These are phyloP conservation scores for Cygnus buccinator DNA, from an alignment of 2,113 vertebrate species.

Conservation along the genomic window DNA sequence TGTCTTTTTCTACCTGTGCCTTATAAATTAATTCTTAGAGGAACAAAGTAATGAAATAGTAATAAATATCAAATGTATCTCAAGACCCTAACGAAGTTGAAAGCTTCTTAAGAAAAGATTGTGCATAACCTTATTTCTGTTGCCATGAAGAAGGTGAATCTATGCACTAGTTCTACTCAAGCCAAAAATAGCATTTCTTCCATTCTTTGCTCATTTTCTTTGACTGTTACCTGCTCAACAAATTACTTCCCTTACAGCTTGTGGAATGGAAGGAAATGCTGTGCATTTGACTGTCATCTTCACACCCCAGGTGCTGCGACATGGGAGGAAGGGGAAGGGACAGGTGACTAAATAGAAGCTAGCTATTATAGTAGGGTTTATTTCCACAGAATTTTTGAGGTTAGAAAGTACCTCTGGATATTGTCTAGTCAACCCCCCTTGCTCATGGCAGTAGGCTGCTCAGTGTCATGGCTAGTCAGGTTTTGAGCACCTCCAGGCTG, in stretches of 20 bases:
- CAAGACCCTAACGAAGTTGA: neutral
- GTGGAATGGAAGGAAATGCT: neutral
- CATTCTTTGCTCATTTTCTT: neutral
- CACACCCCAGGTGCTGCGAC: neutral
- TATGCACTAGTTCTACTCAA: neutral
- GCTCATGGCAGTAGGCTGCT: neutral
- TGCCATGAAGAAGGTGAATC: neutral
- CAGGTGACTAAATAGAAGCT: neutral
- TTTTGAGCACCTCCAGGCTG: neutral
- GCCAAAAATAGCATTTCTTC: neutral
- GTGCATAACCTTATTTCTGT: neutral
- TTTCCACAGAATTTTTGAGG: neutral
- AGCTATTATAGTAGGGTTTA: neutral
- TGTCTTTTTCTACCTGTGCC: neutral
- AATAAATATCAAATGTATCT: neutral
- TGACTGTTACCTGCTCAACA: neutral
- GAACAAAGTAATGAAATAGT: neutral
- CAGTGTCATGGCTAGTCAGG: neutral
- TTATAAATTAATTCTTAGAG: neutral
- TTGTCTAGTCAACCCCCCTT: neutral
- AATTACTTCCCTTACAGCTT: neutral
- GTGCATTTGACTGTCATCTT: neutral
- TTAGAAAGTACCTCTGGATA: neutral
- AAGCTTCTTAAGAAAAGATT: neutral
- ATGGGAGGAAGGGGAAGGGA: neutral